Conservation (phyloP, 2,888 invertebrate species). For the Leptinotarsa juncta region DNA sequence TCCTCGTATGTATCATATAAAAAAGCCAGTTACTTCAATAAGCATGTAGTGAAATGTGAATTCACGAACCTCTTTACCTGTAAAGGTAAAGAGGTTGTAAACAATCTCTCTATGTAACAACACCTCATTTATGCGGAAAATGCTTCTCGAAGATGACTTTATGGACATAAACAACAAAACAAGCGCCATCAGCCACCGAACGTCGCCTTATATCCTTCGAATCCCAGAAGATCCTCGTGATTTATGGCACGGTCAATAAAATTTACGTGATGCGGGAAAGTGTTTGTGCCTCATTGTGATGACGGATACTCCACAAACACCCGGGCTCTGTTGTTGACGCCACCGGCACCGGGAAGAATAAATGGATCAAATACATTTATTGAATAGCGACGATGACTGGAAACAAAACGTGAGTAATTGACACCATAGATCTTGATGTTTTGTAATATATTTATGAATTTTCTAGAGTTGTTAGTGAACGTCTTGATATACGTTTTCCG, state of each 20-base stretch:
- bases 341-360: not conserved
- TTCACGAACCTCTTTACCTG: too few species aligned
- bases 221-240: slow-evolving; percentile 38
- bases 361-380: not conserved
- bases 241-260: slow-evolving; percentile 39
- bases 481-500: too few species aligned
- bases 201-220: slow-evolving; percentile 28
- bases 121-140: not conserved
- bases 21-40: too few species aligned
- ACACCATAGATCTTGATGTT: not conserved
- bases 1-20: too few species aligned
- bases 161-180: slow-evolving; percentile 22
- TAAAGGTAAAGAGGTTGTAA: too few species aligned
- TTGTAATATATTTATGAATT: not conserved
- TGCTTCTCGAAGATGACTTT: slow-evolving; percentile 6
- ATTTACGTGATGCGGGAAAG: slow-evolving; percentile 33
- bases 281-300: slow-evolving; percentile 30
- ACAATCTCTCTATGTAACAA: too few species aligned
- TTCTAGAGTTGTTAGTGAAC: not conserved
- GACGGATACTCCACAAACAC: slow-evolving; percentile 31
- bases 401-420: not conserved
- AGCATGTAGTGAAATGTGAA: too few species aligned
- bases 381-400: not conserved
- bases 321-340: slow-evolving; percentile 5
- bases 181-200: slow-evolving; percentile 4